A percentile compares a stretch with the other conserved stretches of the same genome.
Evolutionary conservation across 1,140 invertebrate genomes (phyloP).

Genomic region (Periplaneta americana): DNA sequence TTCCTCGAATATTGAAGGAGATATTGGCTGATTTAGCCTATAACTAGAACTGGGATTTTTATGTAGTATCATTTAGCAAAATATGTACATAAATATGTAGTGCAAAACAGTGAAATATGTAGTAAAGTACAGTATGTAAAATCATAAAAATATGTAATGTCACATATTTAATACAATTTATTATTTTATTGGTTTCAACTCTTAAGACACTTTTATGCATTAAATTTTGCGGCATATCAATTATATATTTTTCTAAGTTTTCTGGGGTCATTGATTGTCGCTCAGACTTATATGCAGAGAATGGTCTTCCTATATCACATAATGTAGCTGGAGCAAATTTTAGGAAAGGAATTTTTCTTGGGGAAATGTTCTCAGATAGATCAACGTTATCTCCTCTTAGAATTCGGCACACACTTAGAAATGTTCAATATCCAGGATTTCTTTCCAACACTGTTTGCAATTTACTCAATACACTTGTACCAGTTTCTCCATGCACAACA

Average conservation of each 20-base stretch:
- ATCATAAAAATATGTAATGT: too few species aligned
- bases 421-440: not conserved
- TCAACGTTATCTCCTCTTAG: not conserved
- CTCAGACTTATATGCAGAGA: not conserved
- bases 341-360: not conserved
- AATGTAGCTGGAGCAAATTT: not conserved
- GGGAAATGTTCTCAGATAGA: not conserved
- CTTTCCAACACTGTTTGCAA: not conserved
- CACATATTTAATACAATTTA: too few species aligned
- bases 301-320: not conserved
- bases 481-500: too few species aligned
- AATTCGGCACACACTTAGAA: not conserved
- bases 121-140: too few species aligned
- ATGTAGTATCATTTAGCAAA: too few species aligned
- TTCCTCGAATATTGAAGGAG: too few species aligned
- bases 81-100: too few species aligned
- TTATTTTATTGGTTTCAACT: too few species aligned
- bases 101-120: too few species aligned
- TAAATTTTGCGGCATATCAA: not conserved
- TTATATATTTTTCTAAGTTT: not conserved
- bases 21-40: too few species aligned
- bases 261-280: not conserved
- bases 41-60: too few species aligned
- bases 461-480: not conserved
- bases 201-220: too few species aligned